Conservation (phyloP, 2,797 vertebrate species). For the Acrossocheilus fasciatus region DNA sequence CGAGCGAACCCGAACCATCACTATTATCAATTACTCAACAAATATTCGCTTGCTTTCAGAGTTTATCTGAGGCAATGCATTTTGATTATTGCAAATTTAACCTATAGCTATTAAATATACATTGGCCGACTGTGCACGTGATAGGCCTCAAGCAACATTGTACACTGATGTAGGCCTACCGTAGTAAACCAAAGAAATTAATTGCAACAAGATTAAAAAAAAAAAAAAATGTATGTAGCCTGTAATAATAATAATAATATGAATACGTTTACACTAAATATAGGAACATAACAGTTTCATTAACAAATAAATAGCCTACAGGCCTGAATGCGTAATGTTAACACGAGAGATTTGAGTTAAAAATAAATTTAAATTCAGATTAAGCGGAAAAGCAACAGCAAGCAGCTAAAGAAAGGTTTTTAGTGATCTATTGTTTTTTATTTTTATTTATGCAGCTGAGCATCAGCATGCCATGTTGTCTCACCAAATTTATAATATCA, state of each 20-base stretch:
- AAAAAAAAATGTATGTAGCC: neutral
- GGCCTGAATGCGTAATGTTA: too few relatives aligned
- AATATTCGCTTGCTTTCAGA: neutral
- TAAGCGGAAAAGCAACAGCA: neutral
- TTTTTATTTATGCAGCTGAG: too few relatives aligned
- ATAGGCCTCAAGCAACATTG: neutral
- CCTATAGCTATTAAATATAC: neutral
- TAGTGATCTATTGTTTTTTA: neutral
- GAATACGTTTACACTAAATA: neutral
- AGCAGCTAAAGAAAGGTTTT: too few relatives aligned
- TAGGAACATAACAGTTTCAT: neutral
- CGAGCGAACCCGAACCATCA: neutral
- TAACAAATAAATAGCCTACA: too few relatives aligned
- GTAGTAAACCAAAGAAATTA: neutral
- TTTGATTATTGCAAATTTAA: neutral
- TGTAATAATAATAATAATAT: neutral
- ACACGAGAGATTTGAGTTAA: too few relatives aligned
- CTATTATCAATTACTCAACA: neutral
- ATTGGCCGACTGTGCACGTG: neutral
- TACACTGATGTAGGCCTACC: neutral
- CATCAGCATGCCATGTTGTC: neutral
- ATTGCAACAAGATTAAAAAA: neutral
- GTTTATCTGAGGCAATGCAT: neutral
- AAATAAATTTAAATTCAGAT: neutral
- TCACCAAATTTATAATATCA: too few relatives aligned